A percentile compares a stretch with the other conserved stretches of the same genome.
Conservation (phyloP, 2,888 invertebrate genomes). For the Calameuta pallipes region DNA sequence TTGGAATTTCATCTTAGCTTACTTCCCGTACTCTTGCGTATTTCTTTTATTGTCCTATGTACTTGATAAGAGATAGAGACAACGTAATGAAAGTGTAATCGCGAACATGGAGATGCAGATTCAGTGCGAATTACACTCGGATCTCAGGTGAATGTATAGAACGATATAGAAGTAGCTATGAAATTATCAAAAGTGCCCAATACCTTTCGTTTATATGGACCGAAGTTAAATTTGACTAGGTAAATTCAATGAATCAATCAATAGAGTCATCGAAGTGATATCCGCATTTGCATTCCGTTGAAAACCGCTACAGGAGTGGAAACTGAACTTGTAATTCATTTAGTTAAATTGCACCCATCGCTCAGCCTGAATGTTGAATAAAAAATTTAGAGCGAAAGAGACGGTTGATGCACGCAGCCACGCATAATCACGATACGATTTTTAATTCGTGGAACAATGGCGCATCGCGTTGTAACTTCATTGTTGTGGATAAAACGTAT, state of each 20-base stretch:
- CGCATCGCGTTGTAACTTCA: conserved; percentile 31
- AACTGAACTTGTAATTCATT: not conserved
- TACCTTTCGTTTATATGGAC: not conserved
- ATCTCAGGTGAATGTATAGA: not conserved
- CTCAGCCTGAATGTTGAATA: not conserved
- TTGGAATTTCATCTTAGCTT: not conserved
- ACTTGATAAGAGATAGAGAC: not conserved
- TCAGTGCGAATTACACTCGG: not conserved
- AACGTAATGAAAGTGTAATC: not conserved
- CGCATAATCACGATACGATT: conserved; percentile 32
- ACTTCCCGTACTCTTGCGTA: no score
- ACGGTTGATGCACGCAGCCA: not conserved
- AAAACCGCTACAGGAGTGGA: not conserved
- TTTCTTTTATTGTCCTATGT: not conserved
- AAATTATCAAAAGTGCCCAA: not conserved
- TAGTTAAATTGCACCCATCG: not conserved
- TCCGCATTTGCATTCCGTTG: not conserved
- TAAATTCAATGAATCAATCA: not conserved
- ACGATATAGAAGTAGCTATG: not conserved
- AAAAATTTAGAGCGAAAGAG: not conserved
- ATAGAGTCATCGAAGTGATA: not conserved
- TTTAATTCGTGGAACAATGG: conserved; percentile 37
- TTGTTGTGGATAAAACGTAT: conserved; percentile 33
- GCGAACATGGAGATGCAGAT: not conserved
- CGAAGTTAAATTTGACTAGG: not conserved